phyloP scores from a whole-genome alignment of 1,140 invertebrate species.

The Platyscapa corneri region DNA sequence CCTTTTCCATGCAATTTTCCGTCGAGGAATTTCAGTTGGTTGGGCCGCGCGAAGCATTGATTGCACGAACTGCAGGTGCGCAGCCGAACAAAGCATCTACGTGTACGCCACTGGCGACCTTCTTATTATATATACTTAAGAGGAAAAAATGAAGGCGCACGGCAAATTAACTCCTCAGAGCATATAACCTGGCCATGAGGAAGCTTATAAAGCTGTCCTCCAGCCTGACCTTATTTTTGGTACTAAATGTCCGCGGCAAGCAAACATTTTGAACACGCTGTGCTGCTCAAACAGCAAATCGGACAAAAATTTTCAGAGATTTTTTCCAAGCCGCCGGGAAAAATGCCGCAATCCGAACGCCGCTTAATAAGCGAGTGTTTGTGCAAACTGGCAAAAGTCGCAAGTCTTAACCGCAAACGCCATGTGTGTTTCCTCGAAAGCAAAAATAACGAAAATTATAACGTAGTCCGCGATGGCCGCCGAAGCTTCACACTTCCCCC shows the following conservation, averaged over 20 bases:
- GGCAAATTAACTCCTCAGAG: constrained; percentile 5
- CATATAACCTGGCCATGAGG: neutral
- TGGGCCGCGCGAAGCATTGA: neutral
- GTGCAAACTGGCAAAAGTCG: neutral
- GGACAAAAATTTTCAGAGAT: neutral
- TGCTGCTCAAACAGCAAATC: neutral
- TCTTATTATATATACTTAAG: constrained; percentile 10
- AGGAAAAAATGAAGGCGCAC: neutral
- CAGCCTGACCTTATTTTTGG: constrained; percentile 25
- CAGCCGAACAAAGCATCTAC: neutral
- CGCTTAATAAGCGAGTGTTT: constrained; percentile 3
- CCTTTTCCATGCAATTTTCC: constrained; percentile 57
- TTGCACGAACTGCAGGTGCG: neutral
- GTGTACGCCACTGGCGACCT: neutral
- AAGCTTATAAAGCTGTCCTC: neutral
- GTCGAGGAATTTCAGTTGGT: neutral
- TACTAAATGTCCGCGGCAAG: neutral
- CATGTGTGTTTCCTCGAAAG: neutral
- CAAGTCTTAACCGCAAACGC: neutral
- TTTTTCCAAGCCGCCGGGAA: too few species aligned
- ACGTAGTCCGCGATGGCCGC: neutral
- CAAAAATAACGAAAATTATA: neutral
- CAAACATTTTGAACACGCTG: neutral
- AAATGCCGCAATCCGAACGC: too few species aligned
- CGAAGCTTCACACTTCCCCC: neutral